phyloP scores from a whole-genome alignment of 1,140 invertebrate genomes.

The Kradibia gibbosae region DNA sequence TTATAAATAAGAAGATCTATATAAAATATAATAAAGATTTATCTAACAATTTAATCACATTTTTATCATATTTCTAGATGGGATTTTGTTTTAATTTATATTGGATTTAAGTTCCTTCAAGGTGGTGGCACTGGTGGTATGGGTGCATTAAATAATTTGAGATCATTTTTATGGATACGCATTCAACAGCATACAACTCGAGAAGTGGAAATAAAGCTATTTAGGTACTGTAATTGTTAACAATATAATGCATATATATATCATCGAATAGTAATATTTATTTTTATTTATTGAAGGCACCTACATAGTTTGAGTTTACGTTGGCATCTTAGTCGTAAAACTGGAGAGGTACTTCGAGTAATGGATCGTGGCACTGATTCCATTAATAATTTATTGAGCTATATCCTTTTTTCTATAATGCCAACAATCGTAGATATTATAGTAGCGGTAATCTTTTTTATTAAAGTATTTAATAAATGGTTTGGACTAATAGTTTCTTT shows the following conservation, averaged over 20 bases:
- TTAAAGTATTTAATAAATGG: conserved; percentile 90
- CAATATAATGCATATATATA: not conserved
- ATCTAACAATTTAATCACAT: not conserved
- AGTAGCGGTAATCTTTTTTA: conserved; percentile 93
- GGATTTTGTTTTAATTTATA: conserved; percentile 91
- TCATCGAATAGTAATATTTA: not conserved
- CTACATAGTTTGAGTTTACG: conserved; percentile 87
- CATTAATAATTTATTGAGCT: conserved; percentile 93
- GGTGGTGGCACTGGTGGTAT: conserved; percentile 92
- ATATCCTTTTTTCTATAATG: conserved; percentile 88
- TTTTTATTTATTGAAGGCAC: conserved; percentile 74
- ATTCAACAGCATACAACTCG: conserved; percentile 96
- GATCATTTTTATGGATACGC: conserved; percentile 94
- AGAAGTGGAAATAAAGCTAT: conserved; percentile 84
- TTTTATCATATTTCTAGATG: conserved; percentile 74
- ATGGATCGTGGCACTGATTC: conserved; percentile 97
- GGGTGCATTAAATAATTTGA: conserved; percentile 93
- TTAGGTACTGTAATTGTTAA: conserved; percentile 58
- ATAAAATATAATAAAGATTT: not conserved
- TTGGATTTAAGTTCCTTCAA: conserved; percentile 92
- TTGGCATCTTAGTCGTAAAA: conserved; percentile 95
- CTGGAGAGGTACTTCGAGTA: conserved; percentile 93
- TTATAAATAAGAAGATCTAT: no score
- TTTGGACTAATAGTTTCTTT: conserved; percentile 95
- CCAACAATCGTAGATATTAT: conserved; percentile 95